Evolutionary conservation across 1,140 invertebrate genomes (phyloP).

Genomic region (Drosophila mauritiana): DNA sequence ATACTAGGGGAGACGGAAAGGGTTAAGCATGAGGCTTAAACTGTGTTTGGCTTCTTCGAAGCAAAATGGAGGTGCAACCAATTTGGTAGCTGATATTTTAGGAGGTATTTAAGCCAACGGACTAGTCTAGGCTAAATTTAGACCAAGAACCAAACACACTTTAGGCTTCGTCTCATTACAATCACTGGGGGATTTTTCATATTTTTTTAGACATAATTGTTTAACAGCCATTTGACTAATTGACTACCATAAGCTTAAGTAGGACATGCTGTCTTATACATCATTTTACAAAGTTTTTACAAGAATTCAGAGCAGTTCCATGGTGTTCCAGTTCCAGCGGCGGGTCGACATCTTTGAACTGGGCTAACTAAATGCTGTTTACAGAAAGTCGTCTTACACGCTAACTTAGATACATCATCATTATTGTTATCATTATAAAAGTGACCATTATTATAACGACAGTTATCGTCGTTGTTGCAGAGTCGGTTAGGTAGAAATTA

Average conservation of each 20-base stretch:
- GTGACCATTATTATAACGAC: slow-evolving; percentile 29
- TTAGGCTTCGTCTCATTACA: slow-evolving; percentile 52
- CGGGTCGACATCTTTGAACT: slow-evolving; percentile 62
- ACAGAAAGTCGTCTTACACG: slow-evolving; percentile 35
- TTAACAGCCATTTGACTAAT: slow-evolving; percentile 63
- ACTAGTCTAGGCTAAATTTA: slow-evolving; percentile 18
- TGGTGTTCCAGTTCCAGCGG: slow-evolving; percentile 34
- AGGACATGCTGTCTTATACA: slow-evolving; percentile 43
- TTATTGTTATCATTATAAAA: slow-evolving; percentile 41
- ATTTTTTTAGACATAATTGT: slow-evolving; percentile 33
- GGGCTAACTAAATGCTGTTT: slow-evolving; percentile 48
- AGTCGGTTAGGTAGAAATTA: slow-evolving; percentile 24
- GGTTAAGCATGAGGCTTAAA: slow-evolving; percentile 49
- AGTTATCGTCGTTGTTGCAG: slow-evolving; percentile 25
- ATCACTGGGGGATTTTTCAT: slow-evolving; percentile 21
- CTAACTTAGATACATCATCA: slow-evolving; percentile 40
- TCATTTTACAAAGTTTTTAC: slow-evolving; percentile 56
- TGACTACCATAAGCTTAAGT: slow-evolving; percentile 66
- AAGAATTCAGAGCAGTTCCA: slow-evolving; percentile 30
- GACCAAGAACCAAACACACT: slow-evolving; percentile 45
- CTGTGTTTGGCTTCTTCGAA: slow-evolving; percentile 23
- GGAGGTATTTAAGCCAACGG: neutral
- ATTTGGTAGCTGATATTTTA: slow-evolving; percentile 1
- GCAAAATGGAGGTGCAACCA: slow-evolving; percentile 2
- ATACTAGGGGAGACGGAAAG: slow-evolving; percentile 5